Evolutionary conservation across 2,113 vertebrate species (phyloP), one percentile per base, ranked within the genome.

Genomic region (Pontoporia blainvillei): DNA sequence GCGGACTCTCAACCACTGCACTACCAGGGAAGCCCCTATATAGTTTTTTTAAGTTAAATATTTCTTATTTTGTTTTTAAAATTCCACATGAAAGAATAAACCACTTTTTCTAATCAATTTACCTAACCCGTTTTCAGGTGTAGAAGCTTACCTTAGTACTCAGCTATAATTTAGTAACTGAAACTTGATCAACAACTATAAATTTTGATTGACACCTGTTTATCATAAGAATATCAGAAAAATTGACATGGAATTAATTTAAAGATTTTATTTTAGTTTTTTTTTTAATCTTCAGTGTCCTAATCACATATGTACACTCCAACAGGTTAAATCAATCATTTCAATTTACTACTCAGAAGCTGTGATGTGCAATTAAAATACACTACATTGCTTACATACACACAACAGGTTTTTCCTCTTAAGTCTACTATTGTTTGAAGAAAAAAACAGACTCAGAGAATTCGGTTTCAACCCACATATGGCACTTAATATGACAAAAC

Each of bases 81-180:
- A 84, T 52, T 23, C 13, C 36, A 88, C 4, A 71, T 59, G 44
- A 49, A 83, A 90, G 17, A 41, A 39, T 62, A 84, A 84, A 71
- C 17, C 49, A 36, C 11, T 25, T 91, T 64, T 79, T 83, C 12
- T 54, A 52, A 82, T 73, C 46, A 31, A 72, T 75, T 92, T 96
- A 81, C 23, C 15, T 61, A 83, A 85, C 8, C 57, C 13, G 84
- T 92, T 94, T 89, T 90, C 72, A 78, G 73, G 18, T 36, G 1
- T 14, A 76, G 9, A 90, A 52, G 61, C 59, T 87, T 15, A 95
- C 0, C 3, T 87, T 61, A 78, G 23, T 61, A 64, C 12, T 85
- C 44, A 62, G 29, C 62, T 96, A 78, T 52, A 92, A 87, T 84
- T 89, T 59, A 95, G 21, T 83, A 96, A 21, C 46, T 75, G 44